Percentiles rank a stretch among this genome's conserved stretches.
Conservation (phyloP, 2,888 invertebrate species). For the Ormia ochracea region DNA sequence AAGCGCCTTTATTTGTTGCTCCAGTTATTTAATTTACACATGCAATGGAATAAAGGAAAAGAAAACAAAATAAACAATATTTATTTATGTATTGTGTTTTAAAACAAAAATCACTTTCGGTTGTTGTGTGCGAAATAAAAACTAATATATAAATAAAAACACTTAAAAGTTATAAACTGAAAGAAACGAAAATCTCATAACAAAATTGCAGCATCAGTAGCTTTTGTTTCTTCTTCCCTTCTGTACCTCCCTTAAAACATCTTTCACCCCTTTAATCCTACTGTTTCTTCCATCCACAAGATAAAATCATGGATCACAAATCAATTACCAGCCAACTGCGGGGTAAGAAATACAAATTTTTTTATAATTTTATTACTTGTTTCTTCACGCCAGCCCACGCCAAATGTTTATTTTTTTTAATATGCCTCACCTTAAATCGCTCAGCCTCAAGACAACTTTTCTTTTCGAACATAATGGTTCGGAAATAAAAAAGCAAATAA, state of each 20-base stretch:
- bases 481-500: too few species aligned
- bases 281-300: background rate
- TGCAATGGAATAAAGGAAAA: background rate
- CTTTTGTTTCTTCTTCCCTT: background rate
- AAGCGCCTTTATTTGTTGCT: slow-evolving; percentile 11
- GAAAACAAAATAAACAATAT: background rate
- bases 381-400: too few species aligned
- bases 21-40: slow-evolving; percentile 29
- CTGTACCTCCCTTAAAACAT: background rate
- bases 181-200: background rate
- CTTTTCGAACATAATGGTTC: too few species aligned
- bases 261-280: background rate
- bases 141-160: background rate
- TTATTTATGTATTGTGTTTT: background rate
- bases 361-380: too few species aligned
- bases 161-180: background rate
- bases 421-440: too few species aligned
- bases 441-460: too few species aligned
- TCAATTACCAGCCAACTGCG: slow-evolving; percentile 74
- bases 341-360: slow-evolving; percentile 70
- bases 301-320: slow-evolving; percentile 72
- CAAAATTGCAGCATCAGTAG: background rate
- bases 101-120: background rate
- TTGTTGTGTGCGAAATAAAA: background rate
- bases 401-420: background rate